A percentile compares a stretch with the other conserved stretches of the same genome.
Evolutionary conservation across 2,113 vertebrate species (phyloP).

Genomic region (Dromiciops gliroides): DNA sequence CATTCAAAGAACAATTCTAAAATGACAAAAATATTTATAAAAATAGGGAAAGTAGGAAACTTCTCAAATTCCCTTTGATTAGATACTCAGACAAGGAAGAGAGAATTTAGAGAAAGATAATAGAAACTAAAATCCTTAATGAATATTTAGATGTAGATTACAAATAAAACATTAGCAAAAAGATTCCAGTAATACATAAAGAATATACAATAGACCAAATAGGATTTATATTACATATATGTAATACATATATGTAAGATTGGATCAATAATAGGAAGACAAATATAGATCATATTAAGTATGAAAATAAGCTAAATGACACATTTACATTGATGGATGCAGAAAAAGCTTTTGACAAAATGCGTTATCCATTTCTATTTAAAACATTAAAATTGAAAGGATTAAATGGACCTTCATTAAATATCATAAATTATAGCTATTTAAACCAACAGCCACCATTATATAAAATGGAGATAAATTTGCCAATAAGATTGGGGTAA

Average conservation of each 20-base stretch:
- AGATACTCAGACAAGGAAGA: not conserved
- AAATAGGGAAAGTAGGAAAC: not conserved
- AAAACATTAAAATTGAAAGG: not conserved
- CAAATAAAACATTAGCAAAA: too few species aligned
- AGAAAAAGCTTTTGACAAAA: not conserved
- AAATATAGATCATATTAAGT: not conserved
- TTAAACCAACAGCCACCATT: not conserved
- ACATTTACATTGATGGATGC: not conserved
- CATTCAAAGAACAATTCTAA: not conserved
- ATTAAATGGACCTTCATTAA: not conserved
- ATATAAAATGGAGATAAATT: not conserved
- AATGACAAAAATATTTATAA: not conserved
- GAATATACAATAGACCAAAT: not conserved
- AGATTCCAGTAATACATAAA: too few species aligned
- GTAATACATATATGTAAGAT: not conserved
- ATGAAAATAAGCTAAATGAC: not conserved
- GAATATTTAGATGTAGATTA: not conserved
- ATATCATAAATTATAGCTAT: not conserved
- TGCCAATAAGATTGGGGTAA: not conserved
- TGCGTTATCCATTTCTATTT: not conserved
- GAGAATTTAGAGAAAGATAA: not conserved
- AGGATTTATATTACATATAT: not conserved
- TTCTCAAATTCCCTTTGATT: not conserved
- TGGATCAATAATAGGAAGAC: not conserved
- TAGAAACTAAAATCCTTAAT: not conserved